Evolutionary conservation across 2,113 vertebrate genomes (phyloP).

Genomic region (Terrapene triunguis): DNA sequence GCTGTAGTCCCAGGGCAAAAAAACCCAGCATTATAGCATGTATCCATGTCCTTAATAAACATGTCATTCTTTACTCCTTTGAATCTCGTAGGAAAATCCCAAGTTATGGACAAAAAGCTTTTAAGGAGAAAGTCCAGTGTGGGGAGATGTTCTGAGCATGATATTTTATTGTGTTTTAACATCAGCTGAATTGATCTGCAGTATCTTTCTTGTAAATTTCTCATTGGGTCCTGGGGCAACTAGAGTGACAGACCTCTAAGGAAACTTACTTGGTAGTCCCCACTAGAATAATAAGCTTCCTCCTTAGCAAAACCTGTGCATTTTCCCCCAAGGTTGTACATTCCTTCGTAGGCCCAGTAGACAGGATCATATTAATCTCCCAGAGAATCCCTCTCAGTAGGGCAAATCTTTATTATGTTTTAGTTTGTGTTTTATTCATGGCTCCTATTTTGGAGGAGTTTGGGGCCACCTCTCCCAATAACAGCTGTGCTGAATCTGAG

Average conservation of each 20-base stretch:
- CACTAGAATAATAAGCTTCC: not conserved
- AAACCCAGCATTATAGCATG: not conserved
- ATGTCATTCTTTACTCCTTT: not conserved
- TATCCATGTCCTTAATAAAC: not conserved
- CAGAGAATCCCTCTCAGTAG: not conserved
- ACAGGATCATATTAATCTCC: not conserved
- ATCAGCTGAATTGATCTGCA: not conserved
- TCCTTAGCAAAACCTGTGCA: not conserved
- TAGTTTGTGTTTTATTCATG: fast-evolving
- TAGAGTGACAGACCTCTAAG: conserved; percentile 31
- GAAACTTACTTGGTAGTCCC: conserved; percentile 29
- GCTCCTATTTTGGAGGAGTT: not conserved
- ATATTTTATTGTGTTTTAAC: not conserved
- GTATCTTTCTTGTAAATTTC: not conserved
- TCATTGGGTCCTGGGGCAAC: conserved; percentile 1
- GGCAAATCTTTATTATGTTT: not conserved
- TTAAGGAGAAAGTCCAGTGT: not conserved
- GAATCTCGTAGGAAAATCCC: not conserved
- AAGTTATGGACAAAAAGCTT: not conserved
- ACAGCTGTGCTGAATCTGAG: not conserved
- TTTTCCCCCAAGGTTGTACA: not conserved
- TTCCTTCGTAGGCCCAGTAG: not conserved
- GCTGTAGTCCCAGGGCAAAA: not conserved
- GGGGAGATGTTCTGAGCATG: not conserved
- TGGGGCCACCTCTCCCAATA: not conserved